Percentiles rank a stretch among this genome's conserved stretches.
Conservation (phyloP, 2,888 invertebrate species). For the Andricus quercusramuli region DNA sequence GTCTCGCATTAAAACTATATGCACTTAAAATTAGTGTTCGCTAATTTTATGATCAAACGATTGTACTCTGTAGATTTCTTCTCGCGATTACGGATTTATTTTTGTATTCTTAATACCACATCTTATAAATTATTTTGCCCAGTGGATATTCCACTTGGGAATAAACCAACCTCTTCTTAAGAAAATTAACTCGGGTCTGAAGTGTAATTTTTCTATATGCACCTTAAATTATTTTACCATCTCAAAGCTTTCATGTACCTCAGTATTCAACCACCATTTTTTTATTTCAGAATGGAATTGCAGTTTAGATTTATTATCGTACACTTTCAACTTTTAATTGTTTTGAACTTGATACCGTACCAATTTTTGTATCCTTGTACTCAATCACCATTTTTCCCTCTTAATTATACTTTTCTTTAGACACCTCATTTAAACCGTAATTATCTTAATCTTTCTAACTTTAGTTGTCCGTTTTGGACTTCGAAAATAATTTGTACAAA, state of each 20-base stretch:
- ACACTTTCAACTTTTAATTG: background rate
- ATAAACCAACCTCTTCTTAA: slow-evolving; percentile 21
- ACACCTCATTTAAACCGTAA: background rate
- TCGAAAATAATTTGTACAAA: background rate
- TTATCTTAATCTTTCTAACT: background rate
- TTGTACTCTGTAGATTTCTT: slow-evolving; percentile 1
- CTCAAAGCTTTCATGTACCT: slow-evolving; percentile 4
- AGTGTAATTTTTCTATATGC: background rate
- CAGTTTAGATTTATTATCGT: background rate
- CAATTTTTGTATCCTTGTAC: background rate
- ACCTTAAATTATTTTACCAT: slow-evolving; percentile 3
- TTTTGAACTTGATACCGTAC: background rate
- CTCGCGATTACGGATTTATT: background rate
- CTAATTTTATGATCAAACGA: slow-evolving; percentile 22
- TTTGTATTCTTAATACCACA: slow-evolving; percentile 7
- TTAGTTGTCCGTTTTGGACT: background rate
- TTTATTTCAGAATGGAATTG: background rate
- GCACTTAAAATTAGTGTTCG: slow-evolving; percentile 7
- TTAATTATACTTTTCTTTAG: background rate
- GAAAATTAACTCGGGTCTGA: slow-evolving; percentile 1
- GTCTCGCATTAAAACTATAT: background rate
- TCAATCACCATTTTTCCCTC: background rate
- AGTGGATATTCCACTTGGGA: background rate
- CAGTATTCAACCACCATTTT: slow-evolving; percentile 4
- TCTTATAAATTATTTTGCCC: slow-evolving; percentile 25